Conservation (phyloP, 2,113 vertebrate species). For the Vireo altiloquus region DNA sequence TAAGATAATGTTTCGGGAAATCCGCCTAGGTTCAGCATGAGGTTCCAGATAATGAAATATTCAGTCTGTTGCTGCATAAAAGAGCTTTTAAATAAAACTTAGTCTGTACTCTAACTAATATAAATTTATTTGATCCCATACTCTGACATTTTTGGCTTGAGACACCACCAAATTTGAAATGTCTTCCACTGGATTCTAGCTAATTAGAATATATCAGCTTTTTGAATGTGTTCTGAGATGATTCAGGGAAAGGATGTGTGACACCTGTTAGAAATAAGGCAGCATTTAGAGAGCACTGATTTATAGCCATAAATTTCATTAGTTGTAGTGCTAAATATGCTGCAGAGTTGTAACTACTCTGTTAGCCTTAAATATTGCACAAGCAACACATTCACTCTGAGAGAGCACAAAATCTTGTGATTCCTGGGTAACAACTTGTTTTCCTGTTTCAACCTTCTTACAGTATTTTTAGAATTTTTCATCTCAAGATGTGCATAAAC, state of each 20-base stretch:
- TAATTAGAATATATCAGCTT: background rate
- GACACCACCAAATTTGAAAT: background rate
- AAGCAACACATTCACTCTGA: background rate
- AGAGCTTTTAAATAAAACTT: slow-evolving; percentile 16
- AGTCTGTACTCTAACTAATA: background rate
- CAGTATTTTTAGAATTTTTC: background rate
- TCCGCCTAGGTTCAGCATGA: slow-evolving; percentile 30
- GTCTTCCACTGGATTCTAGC: background rate
- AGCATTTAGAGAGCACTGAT: background rate
- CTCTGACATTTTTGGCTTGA: background rate
- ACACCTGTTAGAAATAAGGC: background rate
- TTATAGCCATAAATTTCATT: background rate
- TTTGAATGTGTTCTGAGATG: background rate
- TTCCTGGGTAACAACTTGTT: background rate
- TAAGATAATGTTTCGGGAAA: slow-evolving; percentile 43
- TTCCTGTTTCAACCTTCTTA: background rate
- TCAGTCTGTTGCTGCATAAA: background rate
- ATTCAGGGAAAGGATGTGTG: background rate
- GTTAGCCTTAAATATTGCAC: background rate
- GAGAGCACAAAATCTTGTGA: background rate
- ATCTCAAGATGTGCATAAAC: background rate
- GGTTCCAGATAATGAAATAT: slow-evolving; percentile 27
- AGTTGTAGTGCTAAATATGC: background rate
- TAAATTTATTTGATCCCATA: background rate
- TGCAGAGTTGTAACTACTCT: background rate